Evolutionary conservation across 2,797 vertebrate species (phyloP), one percentile per base, ranked within the genome.

Genomic region (Psittacula echo): DNA sequence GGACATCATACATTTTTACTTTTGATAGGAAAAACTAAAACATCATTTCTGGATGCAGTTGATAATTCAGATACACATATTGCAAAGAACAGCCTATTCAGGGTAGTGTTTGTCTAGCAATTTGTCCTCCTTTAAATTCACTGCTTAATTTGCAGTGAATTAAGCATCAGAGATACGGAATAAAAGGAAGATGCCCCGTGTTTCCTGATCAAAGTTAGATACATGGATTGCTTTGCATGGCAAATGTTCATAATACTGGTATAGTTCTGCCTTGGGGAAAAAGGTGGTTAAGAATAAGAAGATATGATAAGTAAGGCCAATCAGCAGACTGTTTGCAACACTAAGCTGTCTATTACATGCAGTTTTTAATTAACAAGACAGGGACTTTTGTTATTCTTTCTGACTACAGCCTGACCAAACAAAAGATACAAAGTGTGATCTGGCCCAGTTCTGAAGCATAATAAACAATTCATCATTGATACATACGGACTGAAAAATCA

Each of bases 71-170:
- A 72, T 75, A 42, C 32, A 64, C 4, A 1, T 72, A 58, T 34
- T 62, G 34, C 27, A 60, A 81, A 65, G 50, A 91, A 41, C 10
- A 64, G 54, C 32, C 66, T 90, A 7, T 15, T 64, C n/a, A 70
- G 64, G 11, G 44, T 53, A 76, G 14, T 20, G n/a, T 75, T 86
- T 87, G 19, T 82, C 27, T 67, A 58, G 53, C 44, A 34, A 32
- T 86, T 93, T 80, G 27, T 89, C 76, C 41, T 89, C 22, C n/a
- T 93, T 78, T 76, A 89, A 87, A 89, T 70, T 92, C 47, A 72
- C 9, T 65, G 53, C 51, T 90, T 91, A 41, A 58, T 44, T 90
- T 60, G 13, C n/a, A 61, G n/a, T 83, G 60, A 89, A 66, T 74
- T 86, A 68, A 78, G 44, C 51, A 75, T 45, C 44, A 77, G 39